Conservation (phyloP, 2,113 vertebrate species). For the Calypte anna region DNA sequence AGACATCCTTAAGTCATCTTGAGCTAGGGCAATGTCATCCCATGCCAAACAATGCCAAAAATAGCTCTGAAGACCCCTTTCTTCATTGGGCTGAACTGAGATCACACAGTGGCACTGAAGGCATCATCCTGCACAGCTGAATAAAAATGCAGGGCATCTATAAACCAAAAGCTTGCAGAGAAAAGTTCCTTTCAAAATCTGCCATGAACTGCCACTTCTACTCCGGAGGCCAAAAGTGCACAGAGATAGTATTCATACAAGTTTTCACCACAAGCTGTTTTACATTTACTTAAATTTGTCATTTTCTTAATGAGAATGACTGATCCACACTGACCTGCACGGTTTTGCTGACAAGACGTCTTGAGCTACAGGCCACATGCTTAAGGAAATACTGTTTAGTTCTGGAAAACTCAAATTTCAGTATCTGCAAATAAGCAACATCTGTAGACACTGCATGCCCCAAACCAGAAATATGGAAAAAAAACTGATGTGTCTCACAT, state of each 20-base stretch:
- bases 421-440: neutral
- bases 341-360: neutral
- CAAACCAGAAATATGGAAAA: neutral
- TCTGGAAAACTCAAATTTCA: neutral
- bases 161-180: neutral
- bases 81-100: neutral
- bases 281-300: neutral
- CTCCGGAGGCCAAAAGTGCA: neutral
- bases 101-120: neutral
- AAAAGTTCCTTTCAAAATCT: neutral
- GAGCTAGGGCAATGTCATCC: neutral
- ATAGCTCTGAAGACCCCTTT: neutral
- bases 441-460: neutral
- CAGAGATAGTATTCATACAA: neutral
- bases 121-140: neutral
- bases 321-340: neutral
- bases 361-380: neutral
- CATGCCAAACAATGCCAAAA: neutral
- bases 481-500: neutral
- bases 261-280: neutral
- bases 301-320: neutral
- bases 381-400: neutral
- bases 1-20: neutral
- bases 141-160: neutral
- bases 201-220: neutral